These are phyloP conservation scores for Amorpha juglandis DNA, from an alignment of 2,888 invertebrate genomes.

Conservation along the genomic window DNA sequence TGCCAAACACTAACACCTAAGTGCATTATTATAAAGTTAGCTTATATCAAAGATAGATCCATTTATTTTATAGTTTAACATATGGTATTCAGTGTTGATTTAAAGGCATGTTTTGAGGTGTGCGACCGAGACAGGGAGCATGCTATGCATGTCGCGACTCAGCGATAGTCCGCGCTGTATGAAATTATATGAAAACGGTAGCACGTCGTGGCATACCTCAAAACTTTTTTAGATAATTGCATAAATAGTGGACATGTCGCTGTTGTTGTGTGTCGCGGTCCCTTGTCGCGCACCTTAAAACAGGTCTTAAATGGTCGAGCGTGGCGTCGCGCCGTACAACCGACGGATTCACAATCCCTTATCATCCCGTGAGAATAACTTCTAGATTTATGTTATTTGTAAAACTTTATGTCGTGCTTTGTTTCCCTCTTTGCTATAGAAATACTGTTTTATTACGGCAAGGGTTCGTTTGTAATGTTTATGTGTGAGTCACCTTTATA, in stretches of 20 bases:
- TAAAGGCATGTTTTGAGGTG: too few relatives aligned
- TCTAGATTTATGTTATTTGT: slow-evolving; percentile 78
- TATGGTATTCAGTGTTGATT: background rate
- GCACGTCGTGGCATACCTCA: too few relatives aligned
- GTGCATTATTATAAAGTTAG: background rate
- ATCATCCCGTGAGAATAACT: slow-evolving; percentile 82
- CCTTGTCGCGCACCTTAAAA: too few relatives aligned
- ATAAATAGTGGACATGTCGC: too few relatives aligned
- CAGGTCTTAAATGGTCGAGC: slow-evolving; percentile 32
- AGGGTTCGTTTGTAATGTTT: slow-evolving; percentile 17
- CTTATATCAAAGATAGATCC: too few relatives aligned
- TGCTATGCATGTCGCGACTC: too few relatives aligned
- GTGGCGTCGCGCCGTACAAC: slow-evolving; percentile 36
- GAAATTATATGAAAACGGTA: too few relatives aligned
- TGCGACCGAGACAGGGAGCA: too few relatives aligned
- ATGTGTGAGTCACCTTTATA: background rate
- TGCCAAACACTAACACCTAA: too few relatives aligned
- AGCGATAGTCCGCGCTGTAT: too few relatives aligned
- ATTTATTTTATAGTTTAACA: background rate
- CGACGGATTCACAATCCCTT: slow-evolving; percentile 53
- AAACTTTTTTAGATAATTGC: too few relatives aligned
- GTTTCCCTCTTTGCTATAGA: slow-evolving; percentile 57
- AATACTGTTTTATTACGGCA: slow-evolving; percentile 53
- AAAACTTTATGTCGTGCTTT: slow-evolving; percentile 80
- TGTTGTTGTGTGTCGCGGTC: too few relatives aligned